Evolutionary conservation across 2,888 invertebrate genomes (phyloP).

Genomic region (Cerastoderma edule): DNA sequence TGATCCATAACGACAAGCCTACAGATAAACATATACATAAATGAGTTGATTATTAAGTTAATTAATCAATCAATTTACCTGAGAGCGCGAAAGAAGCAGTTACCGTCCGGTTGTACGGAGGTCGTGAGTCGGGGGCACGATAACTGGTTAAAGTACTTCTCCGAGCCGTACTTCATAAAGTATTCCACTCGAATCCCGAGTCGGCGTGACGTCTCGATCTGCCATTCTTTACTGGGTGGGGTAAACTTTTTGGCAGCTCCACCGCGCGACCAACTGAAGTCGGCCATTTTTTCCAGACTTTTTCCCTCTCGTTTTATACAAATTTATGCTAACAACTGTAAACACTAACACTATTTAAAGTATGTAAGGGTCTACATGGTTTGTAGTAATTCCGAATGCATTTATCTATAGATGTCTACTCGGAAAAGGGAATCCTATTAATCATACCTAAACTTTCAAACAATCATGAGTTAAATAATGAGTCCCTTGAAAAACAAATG

Average conservation of each 20-base stretch:
- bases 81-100: conserved; percentile 71
- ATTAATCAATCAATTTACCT: no score
- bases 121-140: conserved; percentile 61
- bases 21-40: no score
- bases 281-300: no score
- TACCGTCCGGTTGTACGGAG: conserved; percentile 61
- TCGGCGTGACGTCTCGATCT: conserved; percentile 46
- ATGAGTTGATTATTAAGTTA: no score
- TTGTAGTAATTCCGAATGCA: background rate
- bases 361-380: background rate
- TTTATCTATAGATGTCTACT: background rate
- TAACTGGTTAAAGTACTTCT: conserved; percentile 53
- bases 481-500: no score
- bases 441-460: no score
- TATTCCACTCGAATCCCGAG: conserved; percentile 54
- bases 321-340: background rate
- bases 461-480: no score
- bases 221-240: conserved; percentile 62
- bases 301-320: background rate
- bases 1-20: no score
- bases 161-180: conserved; percentile 52
- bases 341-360: background rate
- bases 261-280: conserved; percentile 27
- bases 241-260: conserved; percentile 52
- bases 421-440: background rate